Base-by-base conservation (phyloP, 2,113 vertebrate genomes). In the Pteropus alecto region DNA sequence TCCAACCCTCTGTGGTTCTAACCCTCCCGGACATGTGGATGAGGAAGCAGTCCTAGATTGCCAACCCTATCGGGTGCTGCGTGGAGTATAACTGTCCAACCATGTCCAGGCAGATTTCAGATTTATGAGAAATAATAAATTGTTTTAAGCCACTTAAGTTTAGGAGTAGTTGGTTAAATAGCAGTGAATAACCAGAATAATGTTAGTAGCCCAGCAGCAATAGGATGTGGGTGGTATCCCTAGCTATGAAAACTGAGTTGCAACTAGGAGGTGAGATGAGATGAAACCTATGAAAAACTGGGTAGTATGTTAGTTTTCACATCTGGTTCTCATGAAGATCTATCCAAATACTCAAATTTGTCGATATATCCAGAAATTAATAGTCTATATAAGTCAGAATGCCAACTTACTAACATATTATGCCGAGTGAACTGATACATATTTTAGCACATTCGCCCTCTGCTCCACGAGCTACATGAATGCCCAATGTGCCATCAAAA, bases 381-480 rank as follows among this genome's bases (percentile, higher is more conserved):
- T 74, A 60, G 6, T 79, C 43, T 71, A 22, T 38, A 63, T 92
- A 96, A 86, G 58, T 43, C 24, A 94, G 58, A 82, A 81, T 68
- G 26, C 7, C 35, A 79, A 35, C 60, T 79, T 61, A 51, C 19
- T 85, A 85, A 65, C 30, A 24, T 15, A n/a, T 51, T 87, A 78
- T 70, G 21, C 6, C 43, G 58, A 60, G 18, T 74, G 28, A 93
- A 60, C n/a, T 74, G 38, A 18, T 83, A 38, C 58, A 76, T n/a
- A 28, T 56, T 76, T 60, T 63, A 81, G 38, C 33, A 94, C 8
- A 54, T 38, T 87, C 13, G n/a, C 14, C 30, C 13, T 46, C 7
- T 93, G 26, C 81, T 65, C 35, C 6, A 70, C 11, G 71, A 76
- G 4, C 5, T 81, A 28, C 12, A 24, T 0, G 26, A 93, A 76